Evolutionary conservation across 2,797 vertebrate genomes (phyloP).

Genomic region (Pseudomugil tenellus): DNA sequence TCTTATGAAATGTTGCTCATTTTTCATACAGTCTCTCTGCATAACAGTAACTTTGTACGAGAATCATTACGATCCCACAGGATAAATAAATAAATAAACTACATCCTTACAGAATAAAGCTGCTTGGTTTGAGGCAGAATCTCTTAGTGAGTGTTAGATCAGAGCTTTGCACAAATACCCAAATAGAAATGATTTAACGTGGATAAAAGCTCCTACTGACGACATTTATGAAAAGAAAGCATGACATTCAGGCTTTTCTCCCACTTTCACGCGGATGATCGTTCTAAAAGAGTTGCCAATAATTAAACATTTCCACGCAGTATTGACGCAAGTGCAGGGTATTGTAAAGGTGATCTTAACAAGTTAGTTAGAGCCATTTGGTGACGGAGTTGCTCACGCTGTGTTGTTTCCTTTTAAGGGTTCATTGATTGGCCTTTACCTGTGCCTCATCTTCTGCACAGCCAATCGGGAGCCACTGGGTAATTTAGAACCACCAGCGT

Average conservation of each 20-base stretch:
- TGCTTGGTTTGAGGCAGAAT: not conserved
- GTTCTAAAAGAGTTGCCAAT: constrained; percentile 68
- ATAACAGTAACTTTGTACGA: not conserved
- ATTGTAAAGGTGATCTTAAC: constrained; percentile 70
- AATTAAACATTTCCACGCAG: constrained; percentile 60
- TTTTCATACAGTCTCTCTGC: not conserved
- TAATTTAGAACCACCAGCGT: constrained; percentile 78
- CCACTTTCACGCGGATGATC: constrained; percentile 48
- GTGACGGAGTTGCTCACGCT: constrained; percentile 68
- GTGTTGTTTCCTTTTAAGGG: constrained; percentile 52
- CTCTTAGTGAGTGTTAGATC: too few species aligned
- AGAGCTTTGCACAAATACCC: not conserved
- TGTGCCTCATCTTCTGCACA: constrained; percentile 68
- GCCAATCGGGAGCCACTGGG: constrained; percentile 68
- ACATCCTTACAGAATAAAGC: not conserved
- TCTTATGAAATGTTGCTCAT: not conserved
- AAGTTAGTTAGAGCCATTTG: constrained; percentile 67
- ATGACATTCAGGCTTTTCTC: not conserved
- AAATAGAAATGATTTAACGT: not conserved
- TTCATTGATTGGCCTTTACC: constrained; percentile 72
- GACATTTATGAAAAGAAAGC: constrained; percentile 11
- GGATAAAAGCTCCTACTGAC: not conserved
- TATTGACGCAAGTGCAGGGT: constrained; percentile 74
- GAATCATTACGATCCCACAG: not conserved
- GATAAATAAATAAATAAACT: not conserved